A percentile compares a stretch with the other conserved stretches of the same genome.
Evolutionary conservation across 2,113 vertebrate genomes (phyloP).

Genomic region (Dicaeum eximium): DNA sequence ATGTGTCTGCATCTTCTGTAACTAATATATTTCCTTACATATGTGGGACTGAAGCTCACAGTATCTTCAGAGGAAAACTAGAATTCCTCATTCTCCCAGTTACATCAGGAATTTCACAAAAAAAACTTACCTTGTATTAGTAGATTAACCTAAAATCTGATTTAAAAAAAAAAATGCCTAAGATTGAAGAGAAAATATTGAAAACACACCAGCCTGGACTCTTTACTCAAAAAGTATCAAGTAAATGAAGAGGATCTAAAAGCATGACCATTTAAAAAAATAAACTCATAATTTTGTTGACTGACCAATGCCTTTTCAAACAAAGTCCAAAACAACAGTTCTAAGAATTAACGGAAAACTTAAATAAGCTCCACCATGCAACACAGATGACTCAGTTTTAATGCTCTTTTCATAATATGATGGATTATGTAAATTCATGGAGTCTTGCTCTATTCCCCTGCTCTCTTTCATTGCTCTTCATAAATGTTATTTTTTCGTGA

Average conservation of each 20-base stretch:
- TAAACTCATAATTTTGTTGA: not conserved
- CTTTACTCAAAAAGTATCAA: not conserved
- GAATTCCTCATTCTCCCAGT: not conserved
- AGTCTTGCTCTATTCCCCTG: not conserved
- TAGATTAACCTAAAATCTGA: not conserved
- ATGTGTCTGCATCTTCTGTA: not conserved
- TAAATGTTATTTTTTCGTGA: not conserved
- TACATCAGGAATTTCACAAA: not conserved
- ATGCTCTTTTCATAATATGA: not conserved
- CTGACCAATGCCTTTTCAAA: not conserved
- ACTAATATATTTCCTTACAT: not conserved
- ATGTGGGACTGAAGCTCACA: accelerated
- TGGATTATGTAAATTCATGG: not conserved
- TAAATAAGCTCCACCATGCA: not conserved
- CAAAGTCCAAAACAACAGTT: not conserved
- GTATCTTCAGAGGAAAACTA: not conserved
- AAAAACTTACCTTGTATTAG: not conserved
- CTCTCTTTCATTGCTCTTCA: not conserved
- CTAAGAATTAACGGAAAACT: not conserved
- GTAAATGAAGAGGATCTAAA: not conserved
- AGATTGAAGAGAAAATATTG: not conserved
- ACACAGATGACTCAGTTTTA: not conserved
- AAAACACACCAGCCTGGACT: not conserved
- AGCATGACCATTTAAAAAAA: not conserved
- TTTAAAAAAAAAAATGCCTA: not conserved